phyloP scores from a whole-genome alignment of 2,888 invertebrate genomes.

The Patella pellucida region DNA sequence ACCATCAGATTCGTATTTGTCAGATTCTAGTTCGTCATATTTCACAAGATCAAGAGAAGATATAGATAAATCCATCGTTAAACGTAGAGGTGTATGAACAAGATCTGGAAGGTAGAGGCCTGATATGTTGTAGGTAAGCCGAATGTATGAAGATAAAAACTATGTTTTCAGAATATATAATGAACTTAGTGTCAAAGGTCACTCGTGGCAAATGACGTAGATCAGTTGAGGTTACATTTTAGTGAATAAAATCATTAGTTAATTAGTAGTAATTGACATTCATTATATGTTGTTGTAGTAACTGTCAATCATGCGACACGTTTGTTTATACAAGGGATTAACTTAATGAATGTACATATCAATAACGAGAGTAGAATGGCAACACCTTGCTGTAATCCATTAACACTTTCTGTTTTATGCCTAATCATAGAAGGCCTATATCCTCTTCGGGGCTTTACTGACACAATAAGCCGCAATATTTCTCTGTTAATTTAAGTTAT shows the following conservation, averaged over 20 bases:
- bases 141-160: not conserved
- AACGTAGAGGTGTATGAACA: not conserved
- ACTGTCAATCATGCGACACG: no score
- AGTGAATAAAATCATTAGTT: not conserved
- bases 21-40: not conserved
- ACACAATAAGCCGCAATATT: no score
- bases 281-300: not conserved
- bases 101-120: not conserved
- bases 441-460: no score
- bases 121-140: not conserved
- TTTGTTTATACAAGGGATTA: no score
- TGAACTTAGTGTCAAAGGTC: not conserved
- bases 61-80: not conserved
- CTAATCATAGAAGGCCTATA: no score
- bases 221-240: not conserved
- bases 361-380: no score
- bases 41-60: not conserved
- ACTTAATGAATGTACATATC: no score
- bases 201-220: not conserved
- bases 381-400: no score
- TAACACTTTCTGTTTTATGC: no score
- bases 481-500: no score
- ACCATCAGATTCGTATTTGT: not conserved
- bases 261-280: slow-evolving; percentile 7
- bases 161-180: not conserved